These are phyloP conservation scores for Porites cylindrica DNA, from an alignment of 92 coral and sea anemone genomes.

Conservation along the genomic window DNA sequence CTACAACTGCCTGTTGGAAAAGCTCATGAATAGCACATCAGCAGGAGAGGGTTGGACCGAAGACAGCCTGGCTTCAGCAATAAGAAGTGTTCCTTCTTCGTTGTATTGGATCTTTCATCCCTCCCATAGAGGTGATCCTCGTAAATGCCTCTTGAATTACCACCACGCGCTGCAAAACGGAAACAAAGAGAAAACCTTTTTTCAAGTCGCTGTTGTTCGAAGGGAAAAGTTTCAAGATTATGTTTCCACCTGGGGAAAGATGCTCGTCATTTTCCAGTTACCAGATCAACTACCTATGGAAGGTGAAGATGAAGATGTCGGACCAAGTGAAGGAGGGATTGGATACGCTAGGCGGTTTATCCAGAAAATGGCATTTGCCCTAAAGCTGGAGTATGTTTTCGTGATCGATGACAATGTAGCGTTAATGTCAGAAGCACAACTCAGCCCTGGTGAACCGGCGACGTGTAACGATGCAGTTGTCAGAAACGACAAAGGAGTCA, in stretches of 20 bases:
- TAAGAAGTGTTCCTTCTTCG: background rate
- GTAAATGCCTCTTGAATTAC: background rate
- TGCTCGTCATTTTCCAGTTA: constrained; percentile 17
- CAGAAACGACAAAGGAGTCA: constrained; percentile 37
- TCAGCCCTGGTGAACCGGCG: background rate
- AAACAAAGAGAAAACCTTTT: background rate
- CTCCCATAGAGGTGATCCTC: constrained; percentile 56
- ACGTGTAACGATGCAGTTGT: background rate
- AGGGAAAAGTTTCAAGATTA: constrained; percentile 22
- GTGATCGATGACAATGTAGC: constrained; percentile 54
- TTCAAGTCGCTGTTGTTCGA: constrained; percentile 55
- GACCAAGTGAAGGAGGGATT: constrained; percentile 46
- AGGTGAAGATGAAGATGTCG: background rate
- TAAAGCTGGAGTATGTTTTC: constrained; percentile 50
- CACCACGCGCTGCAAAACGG: constrained; percentile 13
- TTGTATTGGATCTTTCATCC: constrained; percentile 62
- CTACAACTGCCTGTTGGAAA: background rate
- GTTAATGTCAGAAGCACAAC: constrained; percentile 49
- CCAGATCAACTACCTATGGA: constrained; percentile 32
- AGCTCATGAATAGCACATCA: background rate
- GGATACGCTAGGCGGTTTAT: constrained; percentile 53
- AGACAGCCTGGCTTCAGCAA: background rate
- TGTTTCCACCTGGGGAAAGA: constrained; percentile 46
- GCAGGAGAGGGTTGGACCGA: background rate
- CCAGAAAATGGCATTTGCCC: constrained; percentile 28